phyloP scores from a whole-genome alignment of 1,140 invertebrate genomes.

The Lamellibrachia luymesi region DNA sequence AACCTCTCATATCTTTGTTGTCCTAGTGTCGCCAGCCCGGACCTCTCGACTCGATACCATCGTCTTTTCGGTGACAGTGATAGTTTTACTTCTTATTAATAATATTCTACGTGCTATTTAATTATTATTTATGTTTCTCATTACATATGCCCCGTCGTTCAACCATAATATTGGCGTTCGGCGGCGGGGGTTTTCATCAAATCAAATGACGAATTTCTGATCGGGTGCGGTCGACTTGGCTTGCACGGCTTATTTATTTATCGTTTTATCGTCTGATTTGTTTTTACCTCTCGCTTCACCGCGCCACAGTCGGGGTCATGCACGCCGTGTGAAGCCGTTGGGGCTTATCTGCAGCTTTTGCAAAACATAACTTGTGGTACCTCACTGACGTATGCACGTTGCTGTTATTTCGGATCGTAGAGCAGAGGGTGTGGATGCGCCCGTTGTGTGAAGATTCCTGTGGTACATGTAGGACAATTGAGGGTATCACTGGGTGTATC shows the following conservation, averaged over 20 bases:
- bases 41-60: background rate
- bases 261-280: background rate
- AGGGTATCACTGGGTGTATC: background rate
- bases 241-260: constrained; percentile 1
- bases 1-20: background rate
- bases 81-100: background rate
- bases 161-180: background rate
- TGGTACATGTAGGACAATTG: background rate
- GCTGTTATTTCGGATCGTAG: background rate
- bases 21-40: background rate
- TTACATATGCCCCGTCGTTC: background rate
- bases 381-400: background rate
- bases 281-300: too few species aligned
- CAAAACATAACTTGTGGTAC: background rate
- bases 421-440: background rate
- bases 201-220: background rate
- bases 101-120: background rate
- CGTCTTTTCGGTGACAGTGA: background rate
- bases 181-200: background rate
- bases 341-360: background rate
- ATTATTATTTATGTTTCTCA: background rate
- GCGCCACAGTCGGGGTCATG: background rate
- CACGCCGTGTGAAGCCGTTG: background rate
- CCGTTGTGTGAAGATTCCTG: background rate
- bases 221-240: background rate